Conservation (phyloP, 2,888 invertebrate genomes). For the Isoperla grammatica region DNA sequence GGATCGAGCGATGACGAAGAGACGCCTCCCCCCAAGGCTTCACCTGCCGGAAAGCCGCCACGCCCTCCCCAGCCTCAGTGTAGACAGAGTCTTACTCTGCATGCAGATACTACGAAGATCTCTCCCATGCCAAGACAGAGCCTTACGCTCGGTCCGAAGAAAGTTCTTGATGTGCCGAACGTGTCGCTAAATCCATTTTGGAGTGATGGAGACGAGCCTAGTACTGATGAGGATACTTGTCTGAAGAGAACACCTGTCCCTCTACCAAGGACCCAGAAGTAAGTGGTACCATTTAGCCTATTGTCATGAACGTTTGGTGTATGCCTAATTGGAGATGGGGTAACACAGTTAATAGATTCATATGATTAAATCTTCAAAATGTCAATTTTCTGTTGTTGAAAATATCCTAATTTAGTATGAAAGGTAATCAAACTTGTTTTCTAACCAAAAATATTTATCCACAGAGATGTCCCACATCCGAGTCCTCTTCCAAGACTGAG, state of each 20-base stretch:
- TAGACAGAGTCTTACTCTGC: too few relatives aligned
- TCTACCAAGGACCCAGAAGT: constrained; percentile 47
- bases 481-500: constrained; percentile 38
- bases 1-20: constrained; percentile 54
- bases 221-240: constrained; percentile 48
- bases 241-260: constrained; percentile 42
- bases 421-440: too few relatives aligned
- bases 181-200: constrained; percentile 64
- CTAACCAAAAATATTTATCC: too few relatives aligned
- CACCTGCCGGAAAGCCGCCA: constrained; percentile 40
- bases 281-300: constrained; percentile 26
- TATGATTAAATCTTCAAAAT: too few relatives aligned
- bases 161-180: constrained; percentile 45
- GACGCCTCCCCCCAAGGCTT: constrained; percentile 37
- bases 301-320: background rate
- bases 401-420: too few relatives aligned
- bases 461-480: constrained; percentile 24
- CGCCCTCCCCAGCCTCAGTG: constrained; percentile 14
- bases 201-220: constrained; percentile 63
- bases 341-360: too few relatives aligned
- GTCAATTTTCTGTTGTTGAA: too few relatives aligned
- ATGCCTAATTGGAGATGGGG: background rate
- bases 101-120: too few relatives aligned
- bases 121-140: background rate
- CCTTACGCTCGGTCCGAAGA: constrained; percentile 18